Conservation (phyloP, 2,797 vertebrate genomes). For the Anomalospiza imberbis region DNA sequence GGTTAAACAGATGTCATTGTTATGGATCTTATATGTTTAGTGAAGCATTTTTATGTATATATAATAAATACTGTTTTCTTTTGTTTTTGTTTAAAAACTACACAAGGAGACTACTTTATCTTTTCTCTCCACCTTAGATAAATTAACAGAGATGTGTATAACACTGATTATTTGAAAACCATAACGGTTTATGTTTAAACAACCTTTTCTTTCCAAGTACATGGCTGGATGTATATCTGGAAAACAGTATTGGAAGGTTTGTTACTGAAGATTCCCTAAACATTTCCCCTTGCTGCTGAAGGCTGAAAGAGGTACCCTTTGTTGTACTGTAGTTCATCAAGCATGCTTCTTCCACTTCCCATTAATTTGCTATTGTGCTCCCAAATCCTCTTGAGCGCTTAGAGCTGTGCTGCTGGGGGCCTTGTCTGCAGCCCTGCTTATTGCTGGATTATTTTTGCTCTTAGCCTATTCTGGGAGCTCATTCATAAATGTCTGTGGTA, state of each 20-base stretch:
- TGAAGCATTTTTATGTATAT: not conserved
- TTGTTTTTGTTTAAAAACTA: not conserved
- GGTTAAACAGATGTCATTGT: not conserved
- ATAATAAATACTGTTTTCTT: not conserved
- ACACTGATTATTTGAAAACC: not conserved
- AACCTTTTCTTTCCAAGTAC: not conserved
- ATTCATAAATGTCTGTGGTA: not conserved
- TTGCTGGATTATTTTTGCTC: not conserved
- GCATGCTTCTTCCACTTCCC: not conserved
- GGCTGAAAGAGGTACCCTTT: not conserved
- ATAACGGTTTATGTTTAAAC: not conserved
- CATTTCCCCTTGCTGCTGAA: not conserved
- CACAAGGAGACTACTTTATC: not conserved
- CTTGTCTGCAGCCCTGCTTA: not conserved
- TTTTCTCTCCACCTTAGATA: not conserved
- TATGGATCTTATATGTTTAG: not conserved
- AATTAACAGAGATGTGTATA: not conserved
- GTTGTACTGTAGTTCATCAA: not conserved
- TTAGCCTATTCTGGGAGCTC: not conserved
- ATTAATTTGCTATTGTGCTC: fast-evolving
- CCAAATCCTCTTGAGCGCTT: not conserved
- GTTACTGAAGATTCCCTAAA: not conserved
- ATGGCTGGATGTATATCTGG: not conserved
- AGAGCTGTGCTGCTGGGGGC: not conserved
- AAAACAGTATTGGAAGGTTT: not conserved